Evolutionary conservation across 2,113 vertebrate species (phyloP), one percentile per base, ranked within the genome.

Genomic region (Sceloporus undulatus): DNA sequence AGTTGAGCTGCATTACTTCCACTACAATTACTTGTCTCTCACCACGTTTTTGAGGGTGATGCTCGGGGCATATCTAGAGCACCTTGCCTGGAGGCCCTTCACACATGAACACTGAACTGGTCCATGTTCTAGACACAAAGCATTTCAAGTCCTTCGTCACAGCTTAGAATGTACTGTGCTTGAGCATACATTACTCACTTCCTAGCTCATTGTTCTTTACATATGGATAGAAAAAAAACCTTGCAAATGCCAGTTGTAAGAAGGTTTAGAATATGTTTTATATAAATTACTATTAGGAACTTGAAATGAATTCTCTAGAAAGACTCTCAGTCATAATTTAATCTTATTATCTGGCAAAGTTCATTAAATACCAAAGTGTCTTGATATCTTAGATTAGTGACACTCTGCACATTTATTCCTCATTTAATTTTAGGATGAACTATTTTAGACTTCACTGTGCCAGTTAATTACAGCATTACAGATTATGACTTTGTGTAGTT

Each of bases 381-480:
- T 21, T 52, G 40, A n/a, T 74, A 27, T 73, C 14, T 21, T 74
- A 62, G 29, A 79, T 23, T 56, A 78, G 16, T 85, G 34, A 84
- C 65, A 79, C 25, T 84, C 10, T 42, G 18, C 21, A 56, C 21
- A 59, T 48, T 62, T 75, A 85, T 66, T 74, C 48, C 52, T 79
- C 8, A 73, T 25, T 79, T 84, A 65, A 74, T 48, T 11, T n/a
- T 73, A 74, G 40, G 29, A 40, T 85, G 29, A 65, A 65, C 25
- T 85, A 8, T 27, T 52, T 73, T 70, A 78, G 52, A 16, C 71
- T 62, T 85, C 76, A 79, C 52, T 25, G 27, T 29, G n/a, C 38
- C 42, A 74, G 29, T n/a, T 89, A 65, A 80, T 85, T 89, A 52
- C 34, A 56, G 68, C 38, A n/a, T 80, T 80, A 79, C 19, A 74